Percentiles rank a stretch among this genome's conserved stretches.
Evolutionary conservation across 2,113 vertebrate genomes (phyloP).

Genomic region (Probosciger aterrimus): DNA sequence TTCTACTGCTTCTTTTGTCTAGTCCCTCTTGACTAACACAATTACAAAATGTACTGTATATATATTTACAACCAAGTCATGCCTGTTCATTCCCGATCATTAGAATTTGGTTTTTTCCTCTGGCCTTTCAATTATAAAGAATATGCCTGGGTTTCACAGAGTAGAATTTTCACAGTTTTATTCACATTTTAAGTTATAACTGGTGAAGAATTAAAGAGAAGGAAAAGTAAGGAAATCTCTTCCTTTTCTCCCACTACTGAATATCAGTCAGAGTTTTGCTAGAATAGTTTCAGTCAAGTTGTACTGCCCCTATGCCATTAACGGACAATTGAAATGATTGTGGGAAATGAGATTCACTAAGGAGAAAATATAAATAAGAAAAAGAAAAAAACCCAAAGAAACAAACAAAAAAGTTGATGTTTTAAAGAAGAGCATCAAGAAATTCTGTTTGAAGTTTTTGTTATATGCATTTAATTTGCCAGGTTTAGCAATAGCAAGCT

Average conservation of each 20-base stretch:
- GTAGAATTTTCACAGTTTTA: not conserved
- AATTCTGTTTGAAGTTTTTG: not conserved
- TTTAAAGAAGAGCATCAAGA: not conserved
- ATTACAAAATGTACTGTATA: not conserved
- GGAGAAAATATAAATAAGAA: not conserved
- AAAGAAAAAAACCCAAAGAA: not conserved
- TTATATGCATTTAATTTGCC: not conserved
- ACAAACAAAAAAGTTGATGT: accelerated
- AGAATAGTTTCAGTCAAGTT: not conserved
- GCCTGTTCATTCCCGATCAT: not conserved
- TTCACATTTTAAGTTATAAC: not conserved
- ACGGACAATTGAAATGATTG: not conserved
- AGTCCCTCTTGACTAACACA: not conserved
- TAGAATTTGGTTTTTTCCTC: not conserved
- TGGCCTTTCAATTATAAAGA: not conserved
- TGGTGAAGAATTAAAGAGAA: not conserved
- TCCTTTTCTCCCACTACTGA: not conserved
- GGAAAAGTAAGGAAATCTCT: not conserved
- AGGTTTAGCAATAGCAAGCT: not conserved
- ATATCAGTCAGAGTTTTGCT: not conserved
- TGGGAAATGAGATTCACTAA: not conserved
- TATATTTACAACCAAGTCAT: not conserved
- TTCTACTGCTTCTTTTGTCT: not conserved
- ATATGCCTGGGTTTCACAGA: not conserved
- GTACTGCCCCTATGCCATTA: not conserved